Conservation (phyloP, 2,113 vertebrate species). For the Pseudorhombus dupliciocellatus region DNA sequence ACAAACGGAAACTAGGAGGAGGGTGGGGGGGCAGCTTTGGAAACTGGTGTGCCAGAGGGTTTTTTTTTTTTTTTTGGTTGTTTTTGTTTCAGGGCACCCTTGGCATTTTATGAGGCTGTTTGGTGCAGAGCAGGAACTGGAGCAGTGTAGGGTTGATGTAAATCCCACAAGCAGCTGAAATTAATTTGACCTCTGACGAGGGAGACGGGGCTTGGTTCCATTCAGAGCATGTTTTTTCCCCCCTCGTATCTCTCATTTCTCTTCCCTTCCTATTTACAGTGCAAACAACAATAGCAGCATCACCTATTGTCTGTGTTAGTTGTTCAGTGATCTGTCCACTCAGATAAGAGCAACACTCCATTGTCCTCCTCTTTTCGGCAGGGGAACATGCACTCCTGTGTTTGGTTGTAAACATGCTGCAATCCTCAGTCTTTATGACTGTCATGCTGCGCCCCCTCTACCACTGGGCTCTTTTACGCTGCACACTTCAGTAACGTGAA, state of each 20-base stretch:
- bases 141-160: slow-evolving; percentile 66
- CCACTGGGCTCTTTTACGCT: slow-evolving; percentile 7
- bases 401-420: slow-evolving; percentile 45
- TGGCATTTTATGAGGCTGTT: slow-evolving; percentile 56
- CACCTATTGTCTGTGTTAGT: slow-evolving; percentile 30
- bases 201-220: slow-evolving; percentile 14
- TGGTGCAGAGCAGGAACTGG: slow-evolving; percentile 54
- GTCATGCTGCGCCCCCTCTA: slow-evolving; percentile 10
- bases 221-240: slow-evolving; percentile 20
- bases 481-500: slow-evolving; percentile 29
- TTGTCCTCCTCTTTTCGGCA: not conserved
- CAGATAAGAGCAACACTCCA: slow-evolving; percentile 2
- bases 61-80: too few species aligned
- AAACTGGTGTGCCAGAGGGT: slow-evolving; percentile 48
- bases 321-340: slow-evolving; percentile 16
- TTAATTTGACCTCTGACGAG: slow-evolving; percentile 64
- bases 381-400: slow-evolving; percentile 8
- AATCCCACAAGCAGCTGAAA: slow-evolving; percentile 72
- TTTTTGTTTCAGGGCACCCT: slow-evolving; percentile 56
- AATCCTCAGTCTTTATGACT: slow-evolving; percentile 30
- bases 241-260: slow-evolving; percentile 8
- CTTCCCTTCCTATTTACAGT: slow-evolving; percentile 15
- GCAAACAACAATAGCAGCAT: slow-evolving; percentile 33
- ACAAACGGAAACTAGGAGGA: slow-evolving; percentile 49
- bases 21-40: slow-evolving; percentile 2